Percentiles rank a stretch among this genome's conserved stretches.
phyloP scores from a whole-genome alignment of 30 jellyfish, hydroid and myxozoan species.

The Morbakka virulenta region DNA sequence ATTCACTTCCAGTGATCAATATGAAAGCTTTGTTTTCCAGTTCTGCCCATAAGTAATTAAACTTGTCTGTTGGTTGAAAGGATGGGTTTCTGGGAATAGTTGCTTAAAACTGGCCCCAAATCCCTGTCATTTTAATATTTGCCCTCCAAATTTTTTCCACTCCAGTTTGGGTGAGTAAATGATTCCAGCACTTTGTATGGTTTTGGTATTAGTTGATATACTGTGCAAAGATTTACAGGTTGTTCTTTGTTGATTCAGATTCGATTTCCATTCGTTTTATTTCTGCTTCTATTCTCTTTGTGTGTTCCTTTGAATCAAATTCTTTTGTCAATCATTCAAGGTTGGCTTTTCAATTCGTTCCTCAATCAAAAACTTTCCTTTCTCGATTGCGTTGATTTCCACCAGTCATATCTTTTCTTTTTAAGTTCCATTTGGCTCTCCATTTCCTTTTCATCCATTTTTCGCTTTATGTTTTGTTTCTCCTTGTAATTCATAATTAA shows the following conservation, averaged over 20 bases:
- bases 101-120: conserved; percentile 43
- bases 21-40: conserved; percentile 42
- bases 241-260: conserved; percentile 9
- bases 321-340: not conserved
- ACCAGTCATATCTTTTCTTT: not conserved
- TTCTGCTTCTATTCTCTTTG: conserved; percentile 17
- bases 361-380: no score
- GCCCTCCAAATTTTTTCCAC: conserved; percentile 25
- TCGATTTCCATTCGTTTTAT: conserved; percentile 12
- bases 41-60: conserved; percentile 5
- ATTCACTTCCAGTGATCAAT: conserved; percentile 21
- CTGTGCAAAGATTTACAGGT: not conserved
- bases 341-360: not conserved
- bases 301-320: conserved; percentile 8
- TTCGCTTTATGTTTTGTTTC: not conserved
- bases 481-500: not conserved
- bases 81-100: conserved; percentile 8
- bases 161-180: conserved; percentile 30
- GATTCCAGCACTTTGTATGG: not conserved
- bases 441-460: conserved; percentile 10
- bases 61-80: conserved; percentile 30
- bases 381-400: no score
- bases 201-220: no score
- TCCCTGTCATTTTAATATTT: conserved; percentile 30
- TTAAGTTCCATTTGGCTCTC: not conserved